These are phyloP conservation scores for Poeciliopsis paucimaculata DNA, from an alignment of 2,797 vertebrate genomes.

Conservation along the genomic window DNA sequence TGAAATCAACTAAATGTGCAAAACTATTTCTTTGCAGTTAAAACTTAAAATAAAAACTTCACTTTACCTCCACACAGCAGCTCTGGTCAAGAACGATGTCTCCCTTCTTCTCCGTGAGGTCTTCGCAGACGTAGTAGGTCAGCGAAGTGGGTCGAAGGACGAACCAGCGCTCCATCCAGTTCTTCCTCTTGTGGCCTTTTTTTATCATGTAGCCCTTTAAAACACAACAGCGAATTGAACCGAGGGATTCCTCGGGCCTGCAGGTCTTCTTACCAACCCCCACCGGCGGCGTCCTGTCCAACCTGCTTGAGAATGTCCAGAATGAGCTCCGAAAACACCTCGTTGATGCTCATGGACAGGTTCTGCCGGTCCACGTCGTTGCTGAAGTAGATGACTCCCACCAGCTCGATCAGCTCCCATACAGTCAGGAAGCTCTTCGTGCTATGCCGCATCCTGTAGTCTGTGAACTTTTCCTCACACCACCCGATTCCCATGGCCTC, in stretches of 20 bases:
- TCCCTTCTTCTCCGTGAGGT: constrained; percentile 92
- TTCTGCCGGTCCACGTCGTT: constrained; percentile 89
- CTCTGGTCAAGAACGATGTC: constrained; percentile 87
- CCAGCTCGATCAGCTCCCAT: constrained; percentile 91
- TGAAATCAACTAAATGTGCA: not conserved
- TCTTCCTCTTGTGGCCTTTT: constrained; percentile 95
- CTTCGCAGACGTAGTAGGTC: constrained; percentile 91
- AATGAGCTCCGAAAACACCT: constrained; percentile 94
- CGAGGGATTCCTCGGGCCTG: not conserved
- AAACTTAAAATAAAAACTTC: not conserved
- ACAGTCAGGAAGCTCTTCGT: constrained; percentile 82
- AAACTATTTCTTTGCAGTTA: not conserved
- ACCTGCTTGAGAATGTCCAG: constrained; percentile 96
- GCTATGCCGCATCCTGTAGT: constrained; percentile 84
- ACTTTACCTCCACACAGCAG: constrained; percentile 91
- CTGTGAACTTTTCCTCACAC: constrained; percentile 89
- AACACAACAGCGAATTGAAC: not conserved
- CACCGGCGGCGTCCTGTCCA: constrained; percentile 27
- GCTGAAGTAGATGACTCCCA: constrained; percentile 89
- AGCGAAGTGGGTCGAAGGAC: constrained; percentile 87
- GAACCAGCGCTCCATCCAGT: constrained; percentile 98
- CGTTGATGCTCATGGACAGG: constrained; percentile 90
- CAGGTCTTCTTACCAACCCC: not conserved
- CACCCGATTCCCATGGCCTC: constrained; percentile 91
- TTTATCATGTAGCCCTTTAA: constrained; percentile 95